Percentiles rank a stretch among this genome's conserved stretches.
Evolutionary conservation across 2,888 invertebrate genomes (phyloP).

Genomic region (Cremastinae sp.): DNA sequence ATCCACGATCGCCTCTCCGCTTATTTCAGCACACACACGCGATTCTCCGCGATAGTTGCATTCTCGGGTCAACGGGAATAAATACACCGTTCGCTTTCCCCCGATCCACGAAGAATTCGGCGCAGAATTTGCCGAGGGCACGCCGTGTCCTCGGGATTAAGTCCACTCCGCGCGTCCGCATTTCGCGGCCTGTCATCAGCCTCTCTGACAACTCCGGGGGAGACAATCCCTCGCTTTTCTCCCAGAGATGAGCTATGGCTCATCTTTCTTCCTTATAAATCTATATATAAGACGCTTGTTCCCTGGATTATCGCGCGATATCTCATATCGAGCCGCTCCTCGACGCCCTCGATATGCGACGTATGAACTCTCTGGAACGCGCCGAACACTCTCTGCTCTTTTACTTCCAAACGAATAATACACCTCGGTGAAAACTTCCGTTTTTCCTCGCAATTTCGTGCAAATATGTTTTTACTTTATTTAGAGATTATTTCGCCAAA

Average conservation of each 20-base stretch:
- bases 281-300: slow-evolving; percentile 67
- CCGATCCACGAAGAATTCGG: slow-evolving; percentile 52
- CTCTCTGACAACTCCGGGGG: too few species aligned
- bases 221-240: too few species aligned
- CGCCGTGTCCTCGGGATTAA: slow-evolving; percentile 25
- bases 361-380: slow-evolving; percentile 77
- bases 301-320: slow-evolving; percentile 77
- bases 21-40: slow-evolving; percentile 40
- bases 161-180: neutral
- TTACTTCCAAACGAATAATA: slow-evolving; percentile 44
- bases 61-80: slow-evolving; percentile 46
- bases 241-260: slow-evolving; percentile 71
- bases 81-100: neutral
- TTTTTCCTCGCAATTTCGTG: neutral
- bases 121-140: slow-evolving; percentile 43
- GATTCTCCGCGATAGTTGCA: slow-evolving; percentile 61
- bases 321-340: slow-evolving; percentile 76
- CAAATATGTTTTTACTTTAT: too few species aligned
- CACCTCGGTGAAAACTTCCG: too few species aligned
- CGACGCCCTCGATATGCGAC: slow-evolving; percentile 79
- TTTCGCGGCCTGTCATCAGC: neutral
- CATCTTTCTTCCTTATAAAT: slow-evolving; percentile 25
- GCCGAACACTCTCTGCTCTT: slow-evolving; percentile 71
- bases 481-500: too few species aligned
- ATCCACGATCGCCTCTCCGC: slow-evolving; percentile 39